Conservation (phyloP, 2,113 vertebrate species). For the Tragelaphus buxtoni region DNA sequence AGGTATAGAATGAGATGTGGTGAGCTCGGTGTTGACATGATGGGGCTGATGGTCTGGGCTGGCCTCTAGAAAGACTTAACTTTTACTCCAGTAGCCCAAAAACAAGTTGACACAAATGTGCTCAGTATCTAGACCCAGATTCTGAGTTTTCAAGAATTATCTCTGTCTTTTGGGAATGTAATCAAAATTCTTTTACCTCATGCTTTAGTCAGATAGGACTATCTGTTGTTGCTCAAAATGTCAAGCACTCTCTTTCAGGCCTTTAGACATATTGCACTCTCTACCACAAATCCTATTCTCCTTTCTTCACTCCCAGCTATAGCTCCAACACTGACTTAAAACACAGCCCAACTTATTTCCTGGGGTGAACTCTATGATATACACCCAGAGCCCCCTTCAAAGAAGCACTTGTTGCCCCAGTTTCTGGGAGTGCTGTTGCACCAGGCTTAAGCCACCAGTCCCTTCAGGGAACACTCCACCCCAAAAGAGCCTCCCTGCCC, state of each 20-base stretch:
- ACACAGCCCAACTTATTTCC: not conserved
- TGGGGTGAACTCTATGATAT: not conserved
- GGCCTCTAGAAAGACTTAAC: not conserved
- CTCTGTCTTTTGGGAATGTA: conserved; percentile 18
- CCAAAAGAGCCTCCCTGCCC: not conserved
- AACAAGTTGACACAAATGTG: not conserved
- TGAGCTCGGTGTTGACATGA: not conserved
- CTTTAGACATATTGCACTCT: not conserved
- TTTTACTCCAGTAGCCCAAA: not conserved
- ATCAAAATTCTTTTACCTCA: not conserved
- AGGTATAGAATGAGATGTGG: not conserved
- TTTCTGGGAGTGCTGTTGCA: not conserved
- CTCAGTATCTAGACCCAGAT: not conserved
- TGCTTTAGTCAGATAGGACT: not conserved
- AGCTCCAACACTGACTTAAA: not conserved
- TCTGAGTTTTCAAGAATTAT: not conserved
- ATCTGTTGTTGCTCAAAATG: not conserved
- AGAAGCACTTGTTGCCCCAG: not conserved
- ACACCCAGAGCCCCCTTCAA: not conserved
- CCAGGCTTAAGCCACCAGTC: not conserved
- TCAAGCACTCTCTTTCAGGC: not conserved
- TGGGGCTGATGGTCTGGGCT: not conserved
- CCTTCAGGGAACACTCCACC: not conserved
- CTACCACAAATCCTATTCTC: not conserved
- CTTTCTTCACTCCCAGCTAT: not conserved